phyloP scores from a whole-genome alignment of 2,888 invertebrate genomes.

The Glyphotaelius pellucidus region DNA sequence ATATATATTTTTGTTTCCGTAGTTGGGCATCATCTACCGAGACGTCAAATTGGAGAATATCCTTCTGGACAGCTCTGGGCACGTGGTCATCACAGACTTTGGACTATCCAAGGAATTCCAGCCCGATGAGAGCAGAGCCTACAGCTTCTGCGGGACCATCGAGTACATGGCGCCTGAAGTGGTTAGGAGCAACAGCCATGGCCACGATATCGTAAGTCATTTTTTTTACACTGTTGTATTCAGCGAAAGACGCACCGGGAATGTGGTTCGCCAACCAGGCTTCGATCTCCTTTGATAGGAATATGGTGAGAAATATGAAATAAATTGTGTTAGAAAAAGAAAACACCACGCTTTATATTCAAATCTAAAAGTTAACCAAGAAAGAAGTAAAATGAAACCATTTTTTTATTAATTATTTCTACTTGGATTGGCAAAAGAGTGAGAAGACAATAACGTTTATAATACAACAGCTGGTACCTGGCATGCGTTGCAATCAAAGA shows the following conservation, averaged over 20 bases:
- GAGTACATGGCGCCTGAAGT: constrained; percentile 98
- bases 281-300: too few relatives aligned
- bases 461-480: too few relatives aligned
- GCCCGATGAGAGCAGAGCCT: constrained; percentile 87
- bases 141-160: constrained; percentile 98
- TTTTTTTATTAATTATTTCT: too few relatives aligned
- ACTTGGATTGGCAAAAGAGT: too few relatives aligned
- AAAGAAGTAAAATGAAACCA: too few relatives aligned
- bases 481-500: too few relatives aligned
- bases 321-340: too few relatives aligned
- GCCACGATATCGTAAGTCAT: constrained; percentile 94
- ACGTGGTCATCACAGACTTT: constrained; percentile 98
- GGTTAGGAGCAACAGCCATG: constrained; percentile 88
- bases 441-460: too few relatives aligned
- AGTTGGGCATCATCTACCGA: constrained; percentile 97
- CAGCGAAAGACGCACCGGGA: background rate
- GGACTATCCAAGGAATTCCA: constrained; percentile 97
- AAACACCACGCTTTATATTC: too few relatives aligned
- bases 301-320: too few relatives aligned
- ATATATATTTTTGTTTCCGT: constrained; percentile 70
- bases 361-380: too few relatives aligned
- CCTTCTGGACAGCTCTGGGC: constrained; percentile 94
- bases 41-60: constrained; percentile 99
- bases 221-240: background rate
- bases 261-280: background rate